These are phyloP conservation scores for Caenorhabditis panamensis DNA, from an alignment of 2,888 invertebrate genomes.

Conservation along the genomic window DNA sequence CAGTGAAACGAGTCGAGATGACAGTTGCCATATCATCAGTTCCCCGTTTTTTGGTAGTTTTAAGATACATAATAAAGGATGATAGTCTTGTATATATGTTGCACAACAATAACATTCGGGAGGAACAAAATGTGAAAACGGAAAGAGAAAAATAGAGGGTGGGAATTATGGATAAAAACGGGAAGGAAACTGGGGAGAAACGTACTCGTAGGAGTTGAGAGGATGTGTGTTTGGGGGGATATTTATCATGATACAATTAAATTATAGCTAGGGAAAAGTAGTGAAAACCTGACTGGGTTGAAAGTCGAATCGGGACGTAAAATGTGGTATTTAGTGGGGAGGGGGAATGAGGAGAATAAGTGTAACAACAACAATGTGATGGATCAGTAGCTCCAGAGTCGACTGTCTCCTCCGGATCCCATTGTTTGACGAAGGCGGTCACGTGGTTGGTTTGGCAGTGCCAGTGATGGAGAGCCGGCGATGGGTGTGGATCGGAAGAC, in stretches of 20 bases:
- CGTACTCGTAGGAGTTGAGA: constrained; percentile 34
- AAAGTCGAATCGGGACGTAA: constrained; percentile 13
- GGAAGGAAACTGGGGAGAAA: not conserved
- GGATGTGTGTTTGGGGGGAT: not conserved
- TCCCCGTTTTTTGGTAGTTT: not conserved
- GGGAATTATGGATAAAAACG: constrained; percentile 20
- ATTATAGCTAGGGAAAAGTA: constrained; percentile 2
- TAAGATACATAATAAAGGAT: not conserved
- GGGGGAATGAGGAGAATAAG: constrained; percentile 3
- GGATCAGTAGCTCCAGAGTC: constrained; percentile 47
- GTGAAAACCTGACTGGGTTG: constrained; percentile 6
- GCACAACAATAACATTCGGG: constrained; percentile 16
- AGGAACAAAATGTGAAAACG: constrained; percentile 42
- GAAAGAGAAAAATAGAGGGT: constrained; percentile 1
- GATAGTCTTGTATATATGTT: not conserved
- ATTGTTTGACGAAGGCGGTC: constrained; percentile 49
- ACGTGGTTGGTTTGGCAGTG: constrained; percentile 22
- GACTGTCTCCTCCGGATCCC: constrained; percentile 53
- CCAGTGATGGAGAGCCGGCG: constrained; percentile 50
- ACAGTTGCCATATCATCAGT: constrained; percentile 29
- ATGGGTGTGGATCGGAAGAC: constrained; percentile 59
- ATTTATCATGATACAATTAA: constrained; percentile 39
- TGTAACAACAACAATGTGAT: not conserved
- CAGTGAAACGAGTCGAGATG: constrained; percentile 9
- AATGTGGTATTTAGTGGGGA: constrained; percentile 7